Conservation (phyloP, 2,113 vertebrate species). For the Sceloporus undulatus region DNA sequence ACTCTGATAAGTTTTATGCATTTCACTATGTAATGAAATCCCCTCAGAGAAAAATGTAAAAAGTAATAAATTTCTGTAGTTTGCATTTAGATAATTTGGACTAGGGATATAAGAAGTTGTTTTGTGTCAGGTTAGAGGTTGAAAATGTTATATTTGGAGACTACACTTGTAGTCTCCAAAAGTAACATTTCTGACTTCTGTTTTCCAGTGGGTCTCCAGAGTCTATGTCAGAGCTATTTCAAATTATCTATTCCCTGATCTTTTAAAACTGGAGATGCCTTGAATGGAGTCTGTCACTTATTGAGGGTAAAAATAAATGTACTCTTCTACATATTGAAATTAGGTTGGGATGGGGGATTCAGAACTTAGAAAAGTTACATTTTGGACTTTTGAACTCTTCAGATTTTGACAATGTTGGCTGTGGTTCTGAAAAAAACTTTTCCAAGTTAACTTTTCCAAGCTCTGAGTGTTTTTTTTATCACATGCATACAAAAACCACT, state of each 20-base stretch:
- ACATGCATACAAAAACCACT: not conserved
- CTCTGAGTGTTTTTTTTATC: not conserved
- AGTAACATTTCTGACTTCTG: not conserved
- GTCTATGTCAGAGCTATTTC: not conserved
- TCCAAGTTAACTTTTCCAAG: not conserved
- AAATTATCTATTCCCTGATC: not conserved
- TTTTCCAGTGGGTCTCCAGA: not conserved
- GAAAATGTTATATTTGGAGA: too few species aligned
- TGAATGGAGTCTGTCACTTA: not conserved
- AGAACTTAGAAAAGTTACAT: too few species aligned
- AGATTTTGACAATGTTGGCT: too few species aligned
- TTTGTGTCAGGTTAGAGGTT: not conserved
- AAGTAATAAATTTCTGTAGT: not conserved
- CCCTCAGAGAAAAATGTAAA: not conserved
- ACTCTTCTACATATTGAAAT: not conserved
- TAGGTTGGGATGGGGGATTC: too few species aligned
- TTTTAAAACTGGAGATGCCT: slow-evolving; percentile 1
- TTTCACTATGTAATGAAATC: not conserved
- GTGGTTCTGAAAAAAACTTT: too few species aligned
- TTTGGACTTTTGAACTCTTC: too few species aligned
- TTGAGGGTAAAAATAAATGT: not conserved
- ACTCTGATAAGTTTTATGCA: too few species aligned
- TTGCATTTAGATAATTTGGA: not conserved
- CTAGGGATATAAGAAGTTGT: not conserved
- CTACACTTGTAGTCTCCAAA: not conserved